Conservation (phyloP, 2,888 invertebrate species). For the Hypsopygia costalis region DNA sequence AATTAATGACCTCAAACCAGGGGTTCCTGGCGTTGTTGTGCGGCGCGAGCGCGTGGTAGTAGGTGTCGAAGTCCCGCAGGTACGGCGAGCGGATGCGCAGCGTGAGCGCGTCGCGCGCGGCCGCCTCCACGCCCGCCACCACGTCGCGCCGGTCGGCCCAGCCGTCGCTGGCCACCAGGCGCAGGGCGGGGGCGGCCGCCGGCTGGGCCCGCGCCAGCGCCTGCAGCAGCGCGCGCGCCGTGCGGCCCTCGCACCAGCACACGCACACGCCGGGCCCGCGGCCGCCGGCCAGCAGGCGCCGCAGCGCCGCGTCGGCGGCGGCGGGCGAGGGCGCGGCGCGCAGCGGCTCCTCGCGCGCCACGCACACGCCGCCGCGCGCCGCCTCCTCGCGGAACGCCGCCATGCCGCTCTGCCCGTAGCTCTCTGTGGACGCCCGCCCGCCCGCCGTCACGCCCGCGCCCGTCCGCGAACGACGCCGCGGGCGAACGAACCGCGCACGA, state of each 20-base stretch:
- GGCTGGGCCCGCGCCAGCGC: slow-evolving; percentile 81
- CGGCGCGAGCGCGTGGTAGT: slow-evolving; percentile 84
- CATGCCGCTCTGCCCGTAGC: slow-evolving; percentile 88
- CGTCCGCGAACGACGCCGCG: no score
- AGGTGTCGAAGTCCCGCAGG: slow-evolving; percentile 82
- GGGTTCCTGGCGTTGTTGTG: slow-evolving; percentile 84
- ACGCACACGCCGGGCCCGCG: slow-evolving; percentile 81
- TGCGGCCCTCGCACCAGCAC: slow-evolving; percentile 89
- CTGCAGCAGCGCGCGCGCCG: slow-evolving; percentile 82
- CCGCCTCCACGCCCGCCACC: slow-evolving; percentile 82
- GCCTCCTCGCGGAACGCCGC: slow-evolving; percentile 87
- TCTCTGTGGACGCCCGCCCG: slow-evolving; percentile 84
- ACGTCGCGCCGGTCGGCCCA: slow-evolving; percentile 89
- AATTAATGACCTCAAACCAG: slow-evolving; percentile 79
- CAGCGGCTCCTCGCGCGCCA: slow-evolving; percentile 79
- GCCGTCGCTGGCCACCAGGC: slow-evolving; percentile 85
- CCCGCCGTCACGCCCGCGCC: no score
- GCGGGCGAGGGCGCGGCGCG: slow-evolving; percentile 31
- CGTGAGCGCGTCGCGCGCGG: slow-evolving; percentile 86
- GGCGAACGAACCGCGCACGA: no score
- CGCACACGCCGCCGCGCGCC: slow-evolving; percentile 84
- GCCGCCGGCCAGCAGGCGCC: slow-evolving; percentile 37
- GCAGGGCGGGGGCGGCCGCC: slow-evolving; percentile 52
- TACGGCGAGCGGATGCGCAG: slow-evolving; percentile 88
- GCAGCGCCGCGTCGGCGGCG: slow-evolving; percentile 64